A percentile compares a stretch with the other conserved stretches of the same genome.
Evolutionary conservation across 2,797 vertebrate genomes (phyloP).

Genomic region (Ctenopoma kingsleyae): DNA sequence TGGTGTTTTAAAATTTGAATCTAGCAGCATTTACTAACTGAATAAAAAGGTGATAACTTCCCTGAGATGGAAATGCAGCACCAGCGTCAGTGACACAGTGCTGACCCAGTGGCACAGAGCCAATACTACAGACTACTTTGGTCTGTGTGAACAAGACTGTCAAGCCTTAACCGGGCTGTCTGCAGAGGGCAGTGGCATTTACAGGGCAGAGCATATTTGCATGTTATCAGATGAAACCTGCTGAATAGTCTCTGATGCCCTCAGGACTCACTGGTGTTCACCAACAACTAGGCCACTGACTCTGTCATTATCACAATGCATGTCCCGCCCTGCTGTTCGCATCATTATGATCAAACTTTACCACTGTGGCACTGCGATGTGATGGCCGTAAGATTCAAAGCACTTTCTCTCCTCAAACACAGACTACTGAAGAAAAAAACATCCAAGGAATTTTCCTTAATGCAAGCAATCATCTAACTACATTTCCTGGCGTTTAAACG

Average conservation of each 20-base stretch:
- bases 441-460: slow-evolving; percentile 22
- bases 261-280: slow-evolving; percentile 52
- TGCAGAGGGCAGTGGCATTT: slow-evolving; percentile 59
- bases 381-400: slow-evolving; percentile 11
- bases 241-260: slow-evolving; percentile 49
- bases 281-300: slow-evolving; percentile 59
- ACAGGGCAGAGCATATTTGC: slow-evolving; percentile 50
- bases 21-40: neutral
- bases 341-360: slow-evolving; percentile 18
- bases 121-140: slow-evolving; percentile 36
- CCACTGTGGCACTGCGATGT: neutral
- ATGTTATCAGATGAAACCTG: slow-evolving; percentile 54
- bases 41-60: slow-evolving; percentile 1
- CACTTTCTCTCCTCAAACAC: slow-evolving; percentile 1
- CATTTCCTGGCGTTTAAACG: slow-evolving; percentile 37
- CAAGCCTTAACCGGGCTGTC: slow-evolving; percentile 28
- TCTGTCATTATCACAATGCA: slow-evolving; percentile 55
- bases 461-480: slow-evolving; percentile 30
- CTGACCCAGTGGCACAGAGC: slow-evolving; percentile 34
- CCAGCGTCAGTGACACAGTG: slow-evolving; percentile 12
- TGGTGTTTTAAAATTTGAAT: neutral
- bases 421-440: slow-evolving; percentile 7
- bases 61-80: slow-evolving; percentile 1
- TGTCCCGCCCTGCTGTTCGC: slow-evolving; percentile 26
- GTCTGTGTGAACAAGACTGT: slow-evolving; percentile 40